These are phyloP conservation scores for Phyllotreta cruciferae DNA, from an alignment of 2,888 invertebrate genomes.

Conservation along the genomic window DNA sequence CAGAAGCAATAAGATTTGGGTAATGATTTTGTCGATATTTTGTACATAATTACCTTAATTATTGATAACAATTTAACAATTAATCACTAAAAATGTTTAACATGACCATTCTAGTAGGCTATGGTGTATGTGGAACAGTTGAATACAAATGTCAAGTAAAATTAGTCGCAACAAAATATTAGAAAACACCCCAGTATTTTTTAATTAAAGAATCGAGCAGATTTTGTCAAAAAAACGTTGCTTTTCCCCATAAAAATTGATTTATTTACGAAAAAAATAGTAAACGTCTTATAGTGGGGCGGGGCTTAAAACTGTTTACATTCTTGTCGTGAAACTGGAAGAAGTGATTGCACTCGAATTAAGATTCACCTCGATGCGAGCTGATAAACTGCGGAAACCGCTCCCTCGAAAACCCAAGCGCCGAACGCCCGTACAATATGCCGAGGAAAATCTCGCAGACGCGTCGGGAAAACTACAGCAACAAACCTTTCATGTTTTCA, in stretches of 20 bases:
- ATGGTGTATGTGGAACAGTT: too few species aligned
- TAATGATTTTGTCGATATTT: too few species aligned
- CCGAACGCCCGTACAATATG: neutral
- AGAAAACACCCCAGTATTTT: neutral
- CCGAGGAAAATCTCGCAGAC: neutral
- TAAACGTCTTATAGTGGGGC: conserved; percentile 54
- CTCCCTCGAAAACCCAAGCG: neutral
- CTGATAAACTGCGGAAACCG: neutral
- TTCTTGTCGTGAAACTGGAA: conserved; percentile 45
- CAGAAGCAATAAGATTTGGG: too few species aligned
- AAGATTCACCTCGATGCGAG: neutral
- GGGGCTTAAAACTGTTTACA: conserved; percentile 61
- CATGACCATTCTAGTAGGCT: too few species aligned
- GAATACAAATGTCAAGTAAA: too few species aligned
- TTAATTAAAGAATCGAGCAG: neutral
- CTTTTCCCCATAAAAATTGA: conserved; percentile 43
- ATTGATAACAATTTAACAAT: too few species aligned
- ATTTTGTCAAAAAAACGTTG: neutral
- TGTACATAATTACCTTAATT: too few species aligned
- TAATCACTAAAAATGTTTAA: too few species aligned
- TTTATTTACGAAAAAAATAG: conserved; percentile 47
- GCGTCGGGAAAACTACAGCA: conserved; percentile 25
- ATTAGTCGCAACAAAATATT: too few species aligned
- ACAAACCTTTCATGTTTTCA: conserved; percentile 56
- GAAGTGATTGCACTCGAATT: conserved; percentile 29